Evolutionary conservation across 2,888 invertebrate species (phyloP).

Genomic region (Pollenia labialis): DNA sequence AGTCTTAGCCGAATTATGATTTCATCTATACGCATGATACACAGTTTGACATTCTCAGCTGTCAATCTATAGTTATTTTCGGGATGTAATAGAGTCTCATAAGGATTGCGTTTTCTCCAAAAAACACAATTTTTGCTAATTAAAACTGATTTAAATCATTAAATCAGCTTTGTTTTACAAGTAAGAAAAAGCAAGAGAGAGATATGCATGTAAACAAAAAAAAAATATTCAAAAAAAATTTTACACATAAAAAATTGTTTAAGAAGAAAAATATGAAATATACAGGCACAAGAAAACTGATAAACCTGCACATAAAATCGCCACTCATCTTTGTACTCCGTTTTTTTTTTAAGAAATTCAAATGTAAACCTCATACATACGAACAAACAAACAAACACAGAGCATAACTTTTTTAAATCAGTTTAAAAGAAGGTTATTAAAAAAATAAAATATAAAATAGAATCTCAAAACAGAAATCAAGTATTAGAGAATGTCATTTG

Average conservation of each 20-base stretch:
- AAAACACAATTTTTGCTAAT: too few relatives aligned
- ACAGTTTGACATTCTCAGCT: too few relatives aligned
- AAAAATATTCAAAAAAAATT: slow-evolving; percentile 7
- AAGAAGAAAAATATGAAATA: not conserved
- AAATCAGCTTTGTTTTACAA: slow-evolving; percentile 51
- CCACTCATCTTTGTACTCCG: slow-evolving; percentile 12
- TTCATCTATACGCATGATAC: too few relatives aligned
- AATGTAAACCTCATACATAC: slow-evolving; percentile 1
- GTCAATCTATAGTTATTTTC: too few relatives aligned
- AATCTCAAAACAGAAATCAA: slow-evolving; percentile 57
- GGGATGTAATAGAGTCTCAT: too few relatives aligned
- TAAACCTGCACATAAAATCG: slow-evolving; percentile 24
- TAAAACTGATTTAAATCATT: slow-evolving; percentile 13
- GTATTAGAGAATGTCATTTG: slow-evolving; percentile 60
- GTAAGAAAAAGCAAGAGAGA: not conserved
- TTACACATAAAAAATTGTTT: not conserved
- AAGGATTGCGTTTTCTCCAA: too few relatives aligned
- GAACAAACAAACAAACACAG: not conserved
- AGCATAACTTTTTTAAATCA: slow-evolving; percentile 35
- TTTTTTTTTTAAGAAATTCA: slow-evolving; percentile 11
- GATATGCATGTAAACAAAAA: not conserved
- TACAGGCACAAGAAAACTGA: not conserved
- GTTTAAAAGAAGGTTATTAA: slow-evolving; percentile 57
- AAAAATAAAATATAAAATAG: not conserved
- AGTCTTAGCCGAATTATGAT: too few relatives aligned